Conservation (phyloP, 2,797 vertebrate species). For the Mus caroli region DNA sequence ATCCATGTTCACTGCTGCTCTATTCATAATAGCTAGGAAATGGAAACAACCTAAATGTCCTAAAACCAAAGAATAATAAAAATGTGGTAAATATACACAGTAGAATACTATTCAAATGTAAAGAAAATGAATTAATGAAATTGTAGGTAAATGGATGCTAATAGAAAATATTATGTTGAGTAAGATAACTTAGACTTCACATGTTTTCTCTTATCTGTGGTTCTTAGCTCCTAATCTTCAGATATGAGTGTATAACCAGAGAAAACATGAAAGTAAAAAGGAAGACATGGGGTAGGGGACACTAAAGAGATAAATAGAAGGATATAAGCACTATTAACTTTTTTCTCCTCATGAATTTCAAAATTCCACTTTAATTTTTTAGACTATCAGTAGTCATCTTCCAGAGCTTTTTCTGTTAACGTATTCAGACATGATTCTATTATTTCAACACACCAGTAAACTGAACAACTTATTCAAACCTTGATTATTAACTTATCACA, state of each 20-base stretch:
- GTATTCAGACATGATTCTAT: not conserved
- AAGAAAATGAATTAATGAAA: not conserved
- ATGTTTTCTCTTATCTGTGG: not conserved
- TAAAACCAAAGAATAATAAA: not conserved
- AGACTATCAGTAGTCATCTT: slow-evolving; percentile 30
- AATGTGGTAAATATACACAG: not conserved
- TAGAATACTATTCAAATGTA: not conserved
- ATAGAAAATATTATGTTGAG: not conserved
- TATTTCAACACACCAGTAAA: slow-evolving; percentile 34
- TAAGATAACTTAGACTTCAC: not conserved
- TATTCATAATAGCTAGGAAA: not conserved
- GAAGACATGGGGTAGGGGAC: not conserved
- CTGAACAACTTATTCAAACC: not conserved
- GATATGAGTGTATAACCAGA: not conserved
- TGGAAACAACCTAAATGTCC: not conserved
- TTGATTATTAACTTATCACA: not conserved
- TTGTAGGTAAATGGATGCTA: not conserved
- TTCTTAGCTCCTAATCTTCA: not conserved
- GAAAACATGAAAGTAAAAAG: not conserved
- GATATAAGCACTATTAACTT: not conserved
- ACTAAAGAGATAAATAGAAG: not conserved
- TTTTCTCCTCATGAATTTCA: slow-evolving; percentile 48
- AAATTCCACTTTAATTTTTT: slow-evolving; percentile 26
- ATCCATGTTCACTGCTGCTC: not conserved
- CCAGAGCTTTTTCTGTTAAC: slow-evolving; percentile 34